Evolutionary conservation across 1,140 invertebrate genomes (phyloP).

Genomic region (Dendroctonus valens): DNA sequence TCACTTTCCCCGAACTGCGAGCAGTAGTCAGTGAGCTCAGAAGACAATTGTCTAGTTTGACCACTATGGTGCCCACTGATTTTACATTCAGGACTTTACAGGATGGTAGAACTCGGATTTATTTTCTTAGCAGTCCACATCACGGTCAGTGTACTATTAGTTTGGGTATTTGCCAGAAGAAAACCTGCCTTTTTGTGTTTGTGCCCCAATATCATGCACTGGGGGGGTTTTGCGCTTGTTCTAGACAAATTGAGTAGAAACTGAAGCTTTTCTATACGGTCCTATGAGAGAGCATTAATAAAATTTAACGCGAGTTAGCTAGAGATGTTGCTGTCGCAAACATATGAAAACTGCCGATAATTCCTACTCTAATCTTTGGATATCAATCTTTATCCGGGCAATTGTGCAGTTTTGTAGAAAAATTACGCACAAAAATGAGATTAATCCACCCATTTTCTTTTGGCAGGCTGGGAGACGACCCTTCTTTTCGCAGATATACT

Average conservation of each 20-base stretch:
- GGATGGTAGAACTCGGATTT: slow-evolving; percentile 78
- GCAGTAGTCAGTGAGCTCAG: slow-evolving; percentile 79
- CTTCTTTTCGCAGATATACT: slow-evolving; percentile 81
- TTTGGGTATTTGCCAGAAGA: neutral
- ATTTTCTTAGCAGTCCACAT: slow-evolving; percentile 82
- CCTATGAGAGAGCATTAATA: too few species aligned
- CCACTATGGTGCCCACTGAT: slow-evolving; percentile 73
- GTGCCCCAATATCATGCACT: too few species aligned
- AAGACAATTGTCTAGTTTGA: slow-evolving; percentile 71
- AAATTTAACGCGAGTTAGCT: too few species aligned
- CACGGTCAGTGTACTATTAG: slow-evolving; percentile 55
- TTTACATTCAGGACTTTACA: slow-evolving; percentile 75
- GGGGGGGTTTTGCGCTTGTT: too few species aligned
- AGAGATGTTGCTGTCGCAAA: too few species aligned
- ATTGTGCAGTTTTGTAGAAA: too few species aligned
- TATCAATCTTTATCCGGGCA: too few species aligned
- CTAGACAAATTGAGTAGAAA: too few species aligned
- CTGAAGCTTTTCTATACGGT: too few species aligned
- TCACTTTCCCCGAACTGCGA: slow-evolving; percentile 77
- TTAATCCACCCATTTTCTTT: neutral
- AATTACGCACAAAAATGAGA: neutral
- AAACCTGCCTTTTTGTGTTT: too few species aligned
- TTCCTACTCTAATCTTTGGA: too few species aligned
- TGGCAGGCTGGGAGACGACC: slow-evolving; percentile 73
- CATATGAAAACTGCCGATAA: too few species aligned